A percentile compares a stretch with the other conserved stretches of the same genome.
phyloP scores from a whole-genome alignment of 1,140 invertebrate genomes.

The Calephelis virginiensis region DNA sequence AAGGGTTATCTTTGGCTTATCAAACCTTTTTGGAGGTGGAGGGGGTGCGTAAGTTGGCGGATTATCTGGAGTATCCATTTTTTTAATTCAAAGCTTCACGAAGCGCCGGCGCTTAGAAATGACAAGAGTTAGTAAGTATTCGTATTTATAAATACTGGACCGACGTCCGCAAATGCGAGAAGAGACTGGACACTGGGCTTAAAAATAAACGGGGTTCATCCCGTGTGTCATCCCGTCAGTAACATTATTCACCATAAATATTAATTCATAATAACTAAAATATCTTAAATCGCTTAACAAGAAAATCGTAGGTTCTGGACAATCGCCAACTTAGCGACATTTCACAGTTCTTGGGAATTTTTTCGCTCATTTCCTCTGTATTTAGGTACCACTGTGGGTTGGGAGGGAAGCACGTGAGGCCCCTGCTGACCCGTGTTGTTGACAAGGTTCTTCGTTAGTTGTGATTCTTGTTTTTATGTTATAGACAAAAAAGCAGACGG shows the following conservation, averaged over 20 bases:
- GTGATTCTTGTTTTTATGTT: too few species aligned
- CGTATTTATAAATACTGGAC: slow-evolving; percentile 24
- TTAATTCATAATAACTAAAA: slow-evolving; percentile 17
- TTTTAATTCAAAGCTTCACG: slow-evolving; percentile 20
- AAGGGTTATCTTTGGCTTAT: slow-evolving; percentile 78
- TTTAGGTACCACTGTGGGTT: too few species aligned
- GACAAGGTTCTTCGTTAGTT: too few species aligned
- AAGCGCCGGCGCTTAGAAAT: slow-evolving; percentile 46
- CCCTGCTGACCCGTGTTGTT: too few species aligned
- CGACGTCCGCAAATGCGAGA: slow-evolving; percentile 48
- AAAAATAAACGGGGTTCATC: slow-evolving; percentile 58
- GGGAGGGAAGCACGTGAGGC: too few species aligned
- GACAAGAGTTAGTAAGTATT: slow-evolving; percentile 32
- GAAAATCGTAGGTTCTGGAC: neutral
- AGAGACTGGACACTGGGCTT: slow-evolving; percentile 62
- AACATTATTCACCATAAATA: slow-evolving; percentile 15
- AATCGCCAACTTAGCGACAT: slow-evolving; percentile 2
- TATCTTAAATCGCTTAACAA: neutral
- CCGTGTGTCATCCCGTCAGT: slow-evolving; percentile 12
- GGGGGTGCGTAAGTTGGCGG: slow-evolving; percentile 51
- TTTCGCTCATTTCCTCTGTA: neutral
- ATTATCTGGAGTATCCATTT: slow-evolving; percentile 49
- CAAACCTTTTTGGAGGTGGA: slow-evolving; percentile 55
- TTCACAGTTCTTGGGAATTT: slow-evolving; percentile 6
- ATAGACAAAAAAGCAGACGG: too few species aligned